Evolutionary conservation across 2,113 vertebrate genomes (phyloP).

Genomic region (Oncorhynchus kisutch): DNA sequence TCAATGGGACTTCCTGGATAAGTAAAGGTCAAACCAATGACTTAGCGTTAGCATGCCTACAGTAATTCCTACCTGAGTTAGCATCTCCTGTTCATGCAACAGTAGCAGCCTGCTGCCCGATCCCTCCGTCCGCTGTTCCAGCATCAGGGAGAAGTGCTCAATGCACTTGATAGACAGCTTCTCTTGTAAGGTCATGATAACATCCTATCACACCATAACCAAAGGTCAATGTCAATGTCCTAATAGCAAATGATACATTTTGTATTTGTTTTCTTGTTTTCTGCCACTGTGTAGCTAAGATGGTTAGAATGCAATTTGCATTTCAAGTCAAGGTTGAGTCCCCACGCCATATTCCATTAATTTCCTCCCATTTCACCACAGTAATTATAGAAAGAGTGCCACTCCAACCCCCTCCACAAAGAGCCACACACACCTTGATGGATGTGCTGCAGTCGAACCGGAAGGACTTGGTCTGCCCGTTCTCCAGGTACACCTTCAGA

Average conservation of each 20-base stretch:
- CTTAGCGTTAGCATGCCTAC: not conserved
- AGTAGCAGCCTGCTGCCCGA: conserved; percentile 84
- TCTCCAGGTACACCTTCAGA: conserved; percentile 97
- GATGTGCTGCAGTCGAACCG: conserved; percentile 95
- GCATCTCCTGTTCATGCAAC: conserved; percentile 95
- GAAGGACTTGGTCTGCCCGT: conserved; percentile 97
- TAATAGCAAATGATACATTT: not conserved
- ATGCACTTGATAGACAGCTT: conserved; percentile 97
- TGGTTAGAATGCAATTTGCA: not conserved
- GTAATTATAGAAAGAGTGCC: conserved; percentile 34
- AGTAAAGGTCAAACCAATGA: not conserved
- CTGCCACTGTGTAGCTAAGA: not conserved
- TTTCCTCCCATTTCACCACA: not conserved
- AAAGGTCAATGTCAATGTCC: not conserved
- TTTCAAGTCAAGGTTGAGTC: not conserved
- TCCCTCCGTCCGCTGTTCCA: conserved; percentile 87
- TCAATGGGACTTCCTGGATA: not conserved
- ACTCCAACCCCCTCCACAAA: not conserved
- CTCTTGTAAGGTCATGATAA: conserved; percentile 96
- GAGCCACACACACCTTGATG: conserved; percentile 82
- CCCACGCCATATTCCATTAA: not conserved
- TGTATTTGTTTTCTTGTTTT: not conserved
- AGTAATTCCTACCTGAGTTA: conserved; percentile 83
- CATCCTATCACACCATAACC: conserved; percentile 76
- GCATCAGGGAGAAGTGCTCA: conserved; percentile 93